Base-by-base conservation (phyloP, 2,888 invertebrate genomes). In the Trypoxylon attenuatum region DNA sequence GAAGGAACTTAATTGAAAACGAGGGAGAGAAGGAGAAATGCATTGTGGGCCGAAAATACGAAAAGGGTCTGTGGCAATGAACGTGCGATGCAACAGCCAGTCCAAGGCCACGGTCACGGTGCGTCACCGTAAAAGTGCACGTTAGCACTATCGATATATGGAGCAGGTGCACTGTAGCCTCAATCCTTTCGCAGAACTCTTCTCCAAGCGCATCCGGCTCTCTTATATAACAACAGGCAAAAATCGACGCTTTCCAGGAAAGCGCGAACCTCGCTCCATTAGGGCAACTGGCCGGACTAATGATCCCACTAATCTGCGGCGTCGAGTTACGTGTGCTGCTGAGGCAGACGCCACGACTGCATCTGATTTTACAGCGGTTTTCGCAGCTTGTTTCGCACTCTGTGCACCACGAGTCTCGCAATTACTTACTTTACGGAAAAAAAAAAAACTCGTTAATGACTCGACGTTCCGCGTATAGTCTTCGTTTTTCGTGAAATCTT, bases 281-380 rank as follows among this genome's bases (percentile, higher is more conserved):
- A 61, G 25, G 43, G 51, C 19, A 52, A 64, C 51, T n/a, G 55
- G 63, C 49, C 43, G 51, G 38, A 54, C 46, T 60, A 52, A 71
- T 54, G 61, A 71, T 39, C 25, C 56, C 43, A 57, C 54, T 71
- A 68, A 71, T 71, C 70, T n/a, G n/a, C 67, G 19, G 43, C 38
- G 22, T 49, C 60, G 45, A 64, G 64, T 54, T 61, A 52, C 52
- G 49, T 52, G 49, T 50, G n/a, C n/a, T n/a, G n/a, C n/a, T 50
- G 58, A 68, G 55, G 57, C 47, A 57, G 39, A 47, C 51, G 56
- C 55, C 47, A 67, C 64, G 29, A 29, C 41, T 42, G 38, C 58
- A 46, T 57, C 55, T 41, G 56, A 69, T 64, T 68, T 57, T 49
- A 51, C 52, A 46, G 49, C 49, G 19, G 57, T 57, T 62, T 22